Evolutionary conservation across 1,140 invertebrate genomes (phyloP), one percentile per base, ranked within the genome.

Genomic region (Lepidurus apus): DNA sequence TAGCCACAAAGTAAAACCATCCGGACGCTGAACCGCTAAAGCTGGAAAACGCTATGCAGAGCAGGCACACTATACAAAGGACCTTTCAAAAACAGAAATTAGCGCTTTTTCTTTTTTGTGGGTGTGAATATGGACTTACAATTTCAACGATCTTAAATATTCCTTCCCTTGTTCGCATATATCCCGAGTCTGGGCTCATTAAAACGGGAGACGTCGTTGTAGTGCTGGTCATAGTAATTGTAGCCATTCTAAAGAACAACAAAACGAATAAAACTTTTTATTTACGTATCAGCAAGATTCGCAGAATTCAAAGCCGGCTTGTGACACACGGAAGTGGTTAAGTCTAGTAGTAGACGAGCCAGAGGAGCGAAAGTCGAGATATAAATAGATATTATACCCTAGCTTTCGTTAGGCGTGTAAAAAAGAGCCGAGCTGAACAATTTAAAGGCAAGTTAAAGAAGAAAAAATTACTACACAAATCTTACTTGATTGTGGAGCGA

Each of bases 1-100:
- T 77, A 5, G 75, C 75, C 43, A 42, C 34, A 21, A 77, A 77
- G 75, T 77, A 77, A 45, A 77, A 77, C 75, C 75, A 77, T 4
- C 75, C 75, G 0, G 75, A 43, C 0, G 43, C 43, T 21, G 75
- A 44, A 10, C 34, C 10, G 75, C 43, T 77, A 43, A 43, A 42
- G 10, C 11, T 17, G 24, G 75, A 77, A 42, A 47, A 77, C 7
- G 21, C 43, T 5, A 77, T 77, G 75, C 75, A 77, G 7, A 77
- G 24, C 21, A 77, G 17, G 24, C 75, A 43, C 11, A 77, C 47
- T 17, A 77, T 11, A 24, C 47, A 43, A 10, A 77, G 43, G 7
- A 77, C 75, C 75, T 77, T 6, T 13, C 4, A 77, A 24, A 10
- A 21, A 5, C 0, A 77, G n/a, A 2, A 77, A 26, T 7, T 13